Conservation (phyloP, 1,140 invertebrate genomes). For the Habropoda laboriosa region DNA sequence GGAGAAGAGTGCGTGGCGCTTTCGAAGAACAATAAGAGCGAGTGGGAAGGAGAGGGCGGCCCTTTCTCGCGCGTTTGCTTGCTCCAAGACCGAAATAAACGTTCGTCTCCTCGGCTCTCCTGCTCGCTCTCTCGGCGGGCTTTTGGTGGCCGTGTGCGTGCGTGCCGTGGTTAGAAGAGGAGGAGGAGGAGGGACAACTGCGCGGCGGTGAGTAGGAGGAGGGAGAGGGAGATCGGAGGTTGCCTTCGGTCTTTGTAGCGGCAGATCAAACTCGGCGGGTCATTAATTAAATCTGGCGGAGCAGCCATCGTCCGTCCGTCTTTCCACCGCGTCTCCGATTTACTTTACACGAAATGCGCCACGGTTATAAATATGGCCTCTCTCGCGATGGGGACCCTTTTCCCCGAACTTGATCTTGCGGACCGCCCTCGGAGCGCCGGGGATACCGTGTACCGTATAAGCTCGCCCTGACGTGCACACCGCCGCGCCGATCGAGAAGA, state of each 20-base stretch:
- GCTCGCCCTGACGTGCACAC: slow-evolving; percentile 5
- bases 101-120: slow-evolving; percentile 18
- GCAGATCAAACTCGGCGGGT: slow-evolving; percentile 79
- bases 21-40: slow-evolving; percentile 29
- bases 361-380: slow-evolving; percentile 70
- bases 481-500: slow-evolving; percentile 28
- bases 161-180: too few relatives aligned
- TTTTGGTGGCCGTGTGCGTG: not conserved
- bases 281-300: slow-evolving; percentile 79
- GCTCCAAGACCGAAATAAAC: slow-evolving; percentile 61
- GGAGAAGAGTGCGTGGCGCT: not conserved
- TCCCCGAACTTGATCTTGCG: slow-evolving; percentile 66
- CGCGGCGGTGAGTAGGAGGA: slow-evolving; percentile 28
- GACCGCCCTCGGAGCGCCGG: slow-evolving; percentile 63
- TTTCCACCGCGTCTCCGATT: slow-evolving; percentile 67
- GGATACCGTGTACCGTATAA: not conserved
- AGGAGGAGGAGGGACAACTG: slow-evolving; percentile 10
- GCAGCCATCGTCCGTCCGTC: slow-evolving; percentile 69
- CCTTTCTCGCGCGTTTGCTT: slow-evolving; percentile 43
- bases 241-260: slow-evolving; percentile 71
- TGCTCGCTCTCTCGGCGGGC: slow-evolving; percentile 2
- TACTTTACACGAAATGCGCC: slow-evolving; percentile 68
- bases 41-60: slow-evolving; percentile 19
- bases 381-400: slow-evolving; percentile 62
- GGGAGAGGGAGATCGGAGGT: slow-evolving; percentile 38